Evolutionary conservation across 1,140 invertebrate species (phyloP).

Genomic region (Saxidomus purpurata): DNA sequence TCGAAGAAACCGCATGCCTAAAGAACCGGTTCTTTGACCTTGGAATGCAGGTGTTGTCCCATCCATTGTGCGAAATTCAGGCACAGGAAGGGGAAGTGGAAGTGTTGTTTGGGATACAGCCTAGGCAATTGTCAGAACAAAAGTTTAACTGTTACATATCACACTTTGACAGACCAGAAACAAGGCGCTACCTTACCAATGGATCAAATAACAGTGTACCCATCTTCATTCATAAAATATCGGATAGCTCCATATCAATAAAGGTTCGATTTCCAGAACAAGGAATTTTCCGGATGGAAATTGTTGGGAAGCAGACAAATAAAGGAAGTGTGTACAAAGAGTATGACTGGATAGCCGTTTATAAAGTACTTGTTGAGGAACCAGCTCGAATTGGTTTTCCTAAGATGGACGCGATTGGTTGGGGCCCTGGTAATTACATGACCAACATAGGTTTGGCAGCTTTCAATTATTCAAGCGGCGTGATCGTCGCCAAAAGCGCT

Average conservation of each 20-base stretch:
- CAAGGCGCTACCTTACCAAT: slow-evolving; percentile 60
- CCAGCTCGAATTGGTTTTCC: slow-evolving; percentile 66
- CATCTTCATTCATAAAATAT: slow-evolving; percentile 73
- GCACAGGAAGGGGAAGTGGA: slow-evolving; percentile 69
- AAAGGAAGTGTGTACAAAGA: slow-evolving; percentile 61
- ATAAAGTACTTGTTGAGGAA: slow-evolving; percentile 71
- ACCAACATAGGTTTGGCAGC: slow-evolving; percentile 63
- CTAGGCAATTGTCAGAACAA: slow-evolving; percentile 55
- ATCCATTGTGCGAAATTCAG: slow-evolving; percentile 68
- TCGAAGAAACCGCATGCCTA: slow-evolving; percentile 70
- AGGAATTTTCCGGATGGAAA: slow-evolving; percentile 72
- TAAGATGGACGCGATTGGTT: slow-evolving; percentile 71
- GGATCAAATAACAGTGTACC: slow-evolving; percentile 68
- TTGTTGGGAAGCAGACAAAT: slow-evolving; percentile 67
- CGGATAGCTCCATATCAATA: slow-evolving; percentile 66
- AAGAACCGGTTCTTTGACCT: slow-evolving; percentile 77
- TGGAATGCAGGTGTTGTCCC: slow-evolving; percentile 69
- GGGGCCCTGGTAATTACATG: slow-evolving; percentile 71
- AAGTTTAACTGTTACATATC: slow-evolving; percentile 72
- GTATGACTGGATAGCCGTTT: slow-evolving; percentile 75
- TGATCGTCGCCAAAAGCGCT: slow-evolving; percentile 63
- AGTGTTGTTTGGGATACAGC: slow-evolving; percentile 67
- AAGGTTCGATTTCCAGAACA: slow-evolving; percentile 71
- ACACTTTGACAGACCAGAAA: slow-evolving; percentile 68
- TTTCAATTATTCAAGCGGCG: slow-evolving; percentile 70